Base-by-base conservation (phyloP, 2,888 invertebrate species). In the Campopleginae sp. region DNA sequence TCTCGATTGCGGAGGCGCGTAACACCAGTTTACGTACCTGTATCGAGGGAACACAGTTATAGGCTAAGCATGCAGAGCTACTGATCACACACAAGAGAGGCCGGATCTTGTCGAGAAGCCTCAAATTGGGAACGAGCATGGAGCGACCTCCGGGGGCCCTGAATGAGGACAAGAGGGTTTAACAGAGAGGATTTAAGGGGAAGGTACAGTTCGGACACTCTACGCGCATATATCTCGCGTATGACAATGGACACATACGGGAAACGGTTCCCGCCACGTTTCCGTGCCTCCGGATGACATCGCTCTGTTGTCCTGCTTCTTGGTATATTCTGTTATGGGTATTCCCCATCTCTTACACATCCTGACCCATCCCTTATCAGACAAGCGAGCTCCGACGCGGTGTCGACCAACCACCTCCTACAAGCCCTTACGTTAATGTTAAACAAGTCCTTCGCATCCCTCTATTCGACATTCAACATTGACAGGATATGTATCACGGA, bases 211-310 rank as follows among this genome's bases (percentile, higher is more conserved):
- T 42, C 72, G 23, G 78, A 54, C 72, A 82, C 68, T 79, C 46
- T 33, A n/a, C n/a, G 31, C 12, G 48, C 48, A 48, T 61, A 65
- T 71, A 71, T 65, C 65, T 63, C 46, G 70, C 74, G 38, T 83
- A 83, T 72, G 82, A 87, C 87, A 88, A 86, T 88, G 74, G 80
- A 70, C 74, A 85, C 84, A 68, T 84, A 86, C 80, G 72, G 85
- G 77, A 82, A 84, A 80, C 71, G 77, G 77, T 84, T 84, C 83
- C 82, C 38, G 44, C 65, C 66, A 61, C 80, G 79, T 86, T 82
- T 81, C 82, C 82, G 42, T 63, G 42, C 80, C 12, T 51, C 78
- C 61, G 78, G 61, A 78, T 70, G 74, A 78, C 74, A 46, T 68
- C 66, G 46, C 78, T 75, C 61, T 70, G 48, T 42, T 70, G 48